A percentile compares a stretch with the other conserved stretches of the same genome.
Evolutionary conservation across 64 coral and sea anemone species (phyloP).

Genomic region (Orbicella faveolata): DNA sequence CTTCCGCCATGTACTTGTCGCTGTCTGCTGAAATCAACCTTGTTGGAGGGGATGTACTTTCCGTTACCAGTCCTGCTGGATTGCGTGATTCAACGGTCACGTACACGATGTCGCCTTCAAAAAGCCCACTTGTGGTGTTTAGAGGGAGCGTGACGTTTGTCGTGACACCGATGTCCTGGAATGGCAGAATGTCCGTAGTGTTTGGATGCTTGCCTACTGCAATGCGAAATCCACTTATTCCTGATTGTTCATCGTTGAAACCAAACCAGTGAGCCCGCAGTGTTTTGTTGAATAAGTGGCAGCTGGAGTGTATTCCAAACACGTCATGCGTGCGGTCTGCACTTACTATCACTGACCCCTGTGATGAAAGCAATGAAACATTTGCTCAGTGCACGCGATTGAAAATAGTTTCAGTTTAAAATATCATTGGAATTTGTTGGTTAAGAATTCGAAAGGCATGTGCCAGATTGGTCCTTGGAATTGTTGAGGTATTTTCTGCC

Average conservation of each 20-base stretch:
- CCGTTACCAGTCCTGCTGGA: slow-evolving; percentile 58
- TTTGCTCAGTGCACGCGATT: neutral
- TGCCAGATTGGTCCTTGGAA: too few relatives aligned
- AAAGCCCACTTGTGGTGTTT: slow-evolving; percentile 23
- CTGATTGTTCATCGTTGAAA: slow-evolving; percentile 76
- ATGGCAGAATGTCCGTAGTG: slow-evolving; percentile 54
- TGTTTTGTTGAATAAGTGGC: slow-evolving; percentile 86
- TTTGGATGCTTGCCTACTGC: slow-evolving; percentile 61
- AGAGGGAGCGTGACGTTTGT: slow-evolving; percentile 53
- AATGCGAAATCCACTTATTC: slow-evolving; percentile 67
- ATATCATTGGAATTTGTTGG: too few relatives aligned
- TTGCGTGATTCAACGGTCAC: slow-evolving; percentile 72
- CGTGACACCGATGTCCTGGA: slow-evolving; percentile 57
- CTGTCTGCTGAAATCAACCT: slow-evolving; percentile 76
- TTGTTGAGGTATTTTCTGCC: too few relatives aligned
- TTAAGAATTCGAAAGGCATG: too few relatives aligned
- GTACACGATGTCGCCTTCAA: slow-evolving; percentile 66
- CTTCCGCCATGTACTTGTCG: slow-evolving; percentile 57
- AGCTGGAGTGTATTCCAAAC: slow-evolving; percentile 77
- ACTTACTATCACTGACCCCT: slow-evolving; percentile 91
- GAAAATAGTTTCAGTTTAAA: neutral
- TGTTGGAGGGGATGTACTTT: slow-evolving; percentile 69
- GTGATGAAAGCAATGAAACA: neutral
- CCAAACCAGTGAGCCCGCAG: slow-evolving; percentile 82
- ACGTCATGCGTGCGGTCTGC: slow-evolving; percentile 87